Base-by-base conservation (phyloP, 1,140 invertebrate species). In the Coptotermes formosanus region DNA sequence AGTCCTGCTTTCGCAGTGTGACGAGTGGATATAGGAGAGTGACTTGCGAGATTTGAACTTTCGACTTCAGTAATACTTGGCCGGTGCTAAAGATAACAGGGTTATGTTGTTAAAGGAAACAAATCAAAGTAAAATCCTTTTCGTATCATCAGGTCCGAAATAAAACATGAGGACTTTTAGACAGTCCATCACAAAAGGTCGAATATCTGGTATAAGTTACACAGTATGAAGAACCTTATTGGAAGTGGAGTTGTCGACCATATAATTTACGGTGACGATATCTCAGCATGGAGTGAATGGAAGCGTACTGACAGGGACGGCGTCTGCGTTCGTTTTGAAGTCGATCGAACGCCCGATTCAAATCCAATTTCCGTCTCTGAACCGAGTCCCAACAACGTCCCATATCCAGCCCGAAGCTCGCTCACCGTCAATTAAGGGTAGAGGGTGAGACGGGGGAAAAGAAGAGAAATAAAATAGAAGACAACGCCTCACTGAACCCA, bases 301-400 rank as follows among this genome's bases (percentile, higher is more conserved):
- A 7, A 75, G 25, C 64, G 64, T 75, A 75, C 64, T 11, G 64
- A 75, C 25, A 11, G 64, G n/a, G 25, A 75, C n/a, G 64, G 64
- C n/a, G 9, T 55, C 52, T 55, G 64, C 64, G 25, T 75, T 75
- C 64, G 64, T 75, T 75, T 75, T 75, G 64, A 75, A 75, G 64
- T 25, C 64, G 64, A 75, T 75, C 64, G 64, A 75, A 75, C 64
- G 64, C 64, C 64, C 64, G 64, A 75, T 75, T 75, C 64, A 75
- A 75, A 75, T 75, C 64, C 64, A 75, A 75, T 75, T 75, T 75
- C 64, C 64, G 64, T 75, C 64, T 75, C 64, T 75, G 64, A 75
- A 75, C 64, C 64, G 64, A 75, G 25, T 75, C 64, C 59, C 64
- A 75, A 25, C n/a, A 75, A 75, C 64, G 64, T 75, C 64, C 64